A percentile compares a stretch with the other conserved stretches of the same genome.
phyloP scores from a whole-genome alignment of 2,888 invertebrate genomes.

The Bedellia somnulentella region DNA sequence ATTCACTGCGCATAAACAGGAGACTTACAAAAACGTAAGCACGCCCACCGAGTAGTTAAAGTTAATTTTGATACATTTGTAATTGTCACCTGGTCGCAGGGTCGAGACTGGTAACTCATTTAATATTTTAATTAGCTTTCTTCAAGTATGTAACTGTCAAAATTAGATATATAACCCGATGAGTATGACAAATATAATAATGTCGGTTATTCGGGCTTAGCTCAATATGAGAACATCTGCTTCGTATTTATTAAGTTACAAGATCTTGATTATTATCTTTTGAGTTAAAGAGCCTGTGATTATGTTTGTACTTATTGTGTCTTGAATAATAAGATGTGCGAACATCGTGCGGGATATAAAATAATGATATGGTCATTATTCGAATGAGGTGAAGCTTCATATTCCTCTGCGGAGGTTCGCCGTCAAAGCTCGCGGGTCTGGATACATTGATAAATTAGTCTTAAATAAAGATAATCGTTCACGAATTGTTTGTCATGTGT shows the following conservation, averaged over 20 bases:
- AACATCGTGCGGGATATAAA: constrained; percentile 2
- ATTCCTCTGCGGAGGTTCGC: too few species aligned
- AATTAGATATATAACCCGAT: constrained; percentile 25
- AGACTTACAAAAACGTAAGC: constrained; percentile 1
- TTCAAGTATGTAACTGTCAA: constrained; percentile 33
- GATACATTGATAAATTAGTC: constrained; percentile 38
- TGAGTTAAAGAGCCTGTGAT: constrained; percentile 4
- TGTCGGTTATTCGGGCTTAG: too few species aligned
- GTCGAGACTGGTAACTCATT: constrained; percentile 40
- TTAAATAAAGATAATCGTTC: constrained; percentile 54
- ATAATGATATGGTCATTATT: too few species aligned
- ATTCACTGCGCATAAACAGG: constrained; percentile 1
- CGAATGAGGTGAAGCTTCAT: too few species aligned
- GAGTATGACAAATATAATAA: constrained; percentile 1
- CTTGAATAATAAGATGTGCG: constrained; percentile 4
- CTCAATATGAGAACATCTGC: too few species aligned
- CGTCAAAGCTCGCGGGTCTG: too few species aligned
- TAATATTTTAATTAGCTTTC: constrained; percentile 56
- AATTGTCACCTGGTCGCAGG: constrained; percentile 40
- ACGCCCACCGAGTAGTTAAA: constrained; percentile 34
- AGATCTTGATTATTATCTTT: constrained; percentile 3
- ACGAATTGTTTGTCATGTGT: constrained; percentile 53
- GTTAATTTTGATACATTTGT: constrained; percentile 53
- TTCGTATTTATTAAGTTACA: too few species aligned
- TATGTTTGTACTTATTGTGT: constrained; percentile 3